Percentiles rank a stretch among this genome's conserved stretches.
These are phyloP conservation scores for Lycorma delicatula DNA, from an alignment of 1,140 invertebrate species.

Conservation along the genomic window DNA sequence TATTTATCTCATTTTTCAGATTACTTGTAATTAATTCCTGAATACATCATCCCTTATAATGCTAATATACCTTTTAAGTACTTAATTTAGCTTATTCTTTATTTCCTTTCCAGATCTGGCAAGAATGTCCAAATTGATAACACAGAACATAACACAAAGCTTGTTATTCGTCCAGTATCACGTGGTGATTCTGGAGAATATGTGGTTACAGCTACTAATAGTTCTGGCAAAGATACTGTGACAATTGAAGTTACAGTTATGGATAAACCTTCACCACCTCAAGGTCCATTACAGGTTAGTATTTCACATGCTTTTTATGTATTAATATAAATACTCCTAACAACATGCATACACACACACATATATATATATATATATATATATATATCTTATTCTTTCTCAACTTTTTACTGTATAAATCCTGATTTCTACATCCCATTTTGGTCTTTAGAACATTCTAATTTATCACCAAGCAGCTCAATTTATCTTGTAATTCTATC, in stretches of 20 bases:
- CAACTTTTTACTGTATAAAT: no score
- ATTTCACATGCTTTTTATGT: no score
- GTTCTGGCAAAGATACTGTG: constrained; percentile 78
- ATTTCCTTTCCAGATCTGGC: constrained; percentile 2
- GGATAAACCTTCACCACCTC: constrained; percentile 79
- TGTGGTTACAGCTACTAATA: constrained; percentile 74
- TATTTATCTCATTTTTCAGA: neutral
- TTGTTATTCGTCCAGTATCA: constrained; percentile 69
- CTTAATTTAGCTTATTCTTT: no score
- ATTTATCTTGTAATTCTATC: no score
- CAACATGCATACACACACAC: no score
- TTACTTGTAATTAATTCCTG: constrained; percentile 8
- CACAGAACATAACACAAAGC: constrained; percentile 79
- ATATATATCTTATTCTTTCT: no score
- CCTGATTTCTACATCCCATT: no score
- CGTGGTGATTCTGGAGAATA: constrained; percentile 82
- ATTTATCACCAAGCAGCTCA: no score
- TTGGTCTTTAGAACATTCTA: no score
- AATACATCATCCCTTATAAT: constrained; percentile 17
- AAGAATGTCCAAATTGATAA: constrained; percentile 56
- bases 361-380: no score
- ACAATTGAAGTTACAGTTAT: constrained; percentile 84
- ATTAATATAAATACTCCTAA: no score
- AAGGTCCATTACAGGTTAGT: constrained; percentile 67
- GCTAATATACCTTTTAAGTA: neutral